These are phyloP conservation scores for Elaeidobius kamerunicus DNA, from an alignment of 2,888 invertebrate genomes.

Conservation along the genomic window DNA sequence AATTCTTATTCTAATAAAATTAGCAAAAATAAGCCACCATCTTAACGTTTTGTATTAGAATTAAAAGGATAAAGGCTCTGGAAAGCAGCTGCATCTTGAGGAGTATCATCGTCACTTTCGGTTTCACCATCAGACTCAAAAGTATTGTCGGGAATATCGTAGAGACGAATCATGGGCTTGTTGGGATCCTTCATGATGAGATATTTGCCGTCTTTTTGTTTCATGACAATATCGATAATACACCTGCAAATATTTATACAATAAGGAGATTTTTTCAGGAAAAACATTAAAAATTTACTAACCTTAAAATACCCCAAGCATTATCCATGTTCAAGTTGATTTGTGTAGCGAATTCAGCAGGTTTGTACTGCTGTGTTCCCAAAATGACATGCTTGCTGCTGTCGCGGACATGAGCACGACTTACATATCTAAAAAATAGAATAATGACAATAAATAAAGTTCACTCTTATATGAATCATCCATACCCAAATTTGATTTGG, in stretches of 20 bases:
- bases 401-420: conserved; percentile 88
- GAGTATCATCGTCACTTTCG: conserved; percentile 71
- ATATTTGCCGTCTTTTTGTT: conserved; percentile 94
- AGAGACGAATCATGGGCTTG: conserved; percentile 95
- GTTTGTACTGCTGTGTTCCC: conserved; percentile 97
- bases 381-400: conserved; percentile 95
- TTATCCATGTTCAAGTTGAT: conserved; percentile 99
- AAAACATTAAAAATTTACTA: too few species aligned
- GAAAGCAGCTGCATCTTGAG: conserved; percentile 46
- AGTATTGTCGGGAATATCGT: conserved; percentile 97
- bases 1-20: neutral
- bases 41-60: conserved; percentile 18
- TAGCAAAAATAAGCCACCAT: neutral
- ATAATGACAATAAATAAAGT: too few species aligned
- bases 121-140: conserved; percentile 98
- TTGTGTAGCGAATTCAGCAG: conserved; percentile 96
- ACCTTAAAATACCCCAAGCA: conserved; percentile 94
- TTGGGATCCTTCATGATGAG: conserved; percentile 99
- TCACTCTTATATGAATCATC: neutral
- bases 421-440: conserved; percentile 88
- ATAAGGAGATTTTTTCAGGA: too few species aligned
- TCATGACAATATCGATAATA: conserved; percentile 95
- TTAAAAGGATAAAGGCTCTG: conserved; percentile 27
- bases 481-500: conserved; percentile 31
- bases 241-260: conserved; percentile 60